Evolutionary conservation across 1,140 invertebrate species (phyloP).

Genomic region (Drosophila parvula): DNA sequence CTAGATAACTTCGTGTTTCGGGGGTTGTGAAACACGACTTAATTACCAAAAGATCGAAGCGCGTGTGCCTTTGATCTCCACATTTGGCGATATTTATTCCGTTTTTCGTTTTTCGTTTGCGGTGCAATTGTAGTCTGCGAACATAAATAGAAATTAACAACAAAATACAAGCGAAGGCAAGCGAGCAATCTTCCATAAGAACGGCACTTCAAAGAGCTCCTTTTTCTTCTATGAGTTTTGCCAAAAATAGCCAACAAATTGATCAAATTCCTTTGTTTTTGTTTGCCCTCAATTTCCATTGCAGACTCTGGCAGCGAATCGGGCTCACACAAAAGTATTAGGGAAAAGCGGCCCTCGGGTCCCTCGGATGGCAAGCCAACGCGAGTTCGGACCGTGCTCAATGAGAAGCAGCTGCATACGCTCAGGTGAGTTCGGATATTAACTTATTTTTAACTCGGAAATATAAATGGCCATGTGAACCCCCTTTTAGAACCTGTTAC

Average conservation of each 20-base stretch:
- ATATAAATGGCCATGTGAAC: not conserved
- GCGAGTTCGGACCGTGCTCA: conserved; percentile 97
- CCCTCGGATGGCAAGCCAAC: conserved; percentile 97
- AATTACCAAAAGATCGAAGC: conserved; percentile 65
- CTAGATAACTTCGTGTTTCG: conserved; percentile 74
- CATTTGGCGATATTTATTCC: conserved; percentile 38
- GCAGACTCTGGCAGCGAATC: conserved; percentile 93
- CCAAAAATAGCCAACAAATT: conserved; percentile 48
- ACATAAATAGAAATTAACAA: conserved; percentile 20
- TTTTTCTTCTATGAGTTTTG: not conserved
- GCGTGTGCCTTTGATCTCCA: conserved; percentile 49
- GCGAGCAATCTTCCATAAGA: conserved; percentile 13
- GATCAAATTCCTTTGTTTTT: conserved; percentile 14
- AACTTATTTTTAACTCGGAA: not conserved
- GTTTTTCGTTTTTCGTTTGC: too few species aligned
- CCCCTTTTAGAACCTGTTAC: conserved; percentile 91
- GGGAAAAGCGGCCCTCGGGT: conserved; percentile 86
- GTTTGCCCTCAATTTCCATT: conserved; percentile 35
- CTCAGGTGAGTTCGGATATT: conserved; percentile 86
- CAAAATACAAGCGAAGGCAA: conserved; percentile 9
- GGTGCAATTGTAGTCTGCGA: conserved; percentile 24
- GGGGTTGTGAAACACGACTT: conserved; percentile 81
- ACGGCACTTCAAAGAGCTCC: conserved; percentile 63
- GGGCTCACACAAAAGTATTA: conserved; percentile 91
- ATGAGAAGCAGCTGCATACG: conserved; percentile 99